Evolutionary conservation across 2,113 vertebrate species (phyloP), one percentile per base, ranked within the genome.

Genomic region (Ivindomyrus marchei): DNA sequence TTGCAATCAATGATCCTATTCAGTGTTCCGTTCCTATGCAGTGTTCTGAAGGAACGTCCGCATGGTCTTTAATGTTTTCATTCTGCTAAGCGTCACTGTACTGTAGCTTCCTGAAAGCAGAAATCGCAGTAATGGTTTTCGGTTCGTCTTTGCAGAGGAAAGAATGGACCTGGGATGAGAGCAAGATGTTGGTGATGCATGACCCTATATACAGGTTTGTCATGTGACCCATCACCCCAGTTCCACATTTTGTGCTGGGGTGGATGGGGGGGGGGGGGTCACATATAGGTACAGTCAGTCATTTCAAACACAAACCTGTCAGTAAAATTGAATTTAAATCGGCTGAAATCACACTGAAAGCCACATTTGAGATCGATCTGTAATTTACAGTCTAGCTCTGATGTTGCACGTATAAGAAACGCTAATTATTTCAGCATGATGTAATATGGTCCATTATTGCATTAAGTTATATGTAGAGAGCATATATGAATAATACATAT

Each of bases 141-240:
- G 90, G n/a, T 90, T 86, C 53, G 45, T 10, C 24, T 92, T 86
- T 92, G 85, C 94, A 97, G 96, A 97, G 97, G n/a, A 97, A 97
- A 94, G 97, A 97, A 85, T 97, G 96, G 97, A 94, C 94, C 0
- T 97, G 97, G 97, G 96, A 97, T 0, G 95, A 97, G 92, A 97
- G 95, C 91, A 97, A 96, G 92, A 96, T 97, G 96, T 90, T 97
- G 89, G 95, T 97, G 94, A 97, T 97, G 96, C 96, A 97, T 0
- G 96, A 97, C 88, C 96, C 97, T 0, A 95, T 97, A 87, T 97
- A 96, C 94, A 97, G 97, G 96, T 98, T 87, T 1, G 91, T 56
- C 80, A n/a, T 50, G 15, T 42, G 27, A 70, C 7, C 24, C 7
- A 2, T 19, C 24, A 50, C 27, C 17, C 9, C 45, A 36, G 27